Base-by-base conservation (phyloP, 2,113 vertebrate species). In the Mystacornis crossleyi region DNA sequence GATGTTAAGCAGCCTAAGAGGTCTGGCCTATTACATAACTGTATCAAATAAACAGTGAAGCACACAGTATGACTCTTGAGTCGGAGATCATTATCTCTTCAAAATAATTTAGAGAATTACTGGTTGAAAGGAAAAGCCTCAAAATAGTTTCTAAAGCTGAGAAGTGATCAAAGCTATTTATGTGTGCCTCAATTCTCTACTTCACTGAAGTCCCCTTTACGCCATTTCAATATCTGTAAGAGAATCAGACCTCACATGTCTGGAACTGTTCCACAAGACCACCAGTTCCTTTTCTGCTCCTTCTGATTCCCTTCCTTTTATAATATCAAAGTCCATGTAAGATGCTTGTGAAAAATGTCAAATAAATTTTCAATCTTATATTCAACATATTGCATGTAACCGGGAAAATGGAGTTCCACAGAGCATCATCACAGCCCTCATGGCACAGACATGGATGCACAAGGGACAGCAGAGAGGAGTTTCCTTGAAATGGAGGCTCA, bases 391-490 rank as follows among this genome's bases (percentile, higher is more conserved):
- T 25, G 15, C 69, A 31, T 36, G 4, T 53, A 50, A 58, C 4
- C 0, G 0, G 29, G 29, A 42, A 67, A 71, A 66, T 2, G 0
- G 17, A 62, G 18, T 45, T 75, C 8, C 33, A 48, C 29, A 6
- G 26, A 57, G 14, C 21, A 17, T 10, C n/a, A 45, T 48, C 5
- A 13, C 8, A 81, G 9, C 6, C 7, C 18, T 77, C 15, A 4
- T 20, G n/a, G 14, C 60, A 43, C 24, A 45, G n/a, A 51, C 14
- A 15, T 33, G 19, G 23, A 18, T 69, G 10, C 18, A 57, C n/a
- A 45, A 48, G 31, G 9, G 12, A 34, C 21, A 61, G 51, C 45
- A 65, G 23, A 31, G 12, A 83, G 3, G 12, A 31, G 1, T 50
- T 26, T 79, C 81, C 45, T 69, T 70, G 51, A 81, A 93, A 57